Percentiles rank a stretch among this genome's conserved stretches.
Evolutionary conservation across 2,888 invertebrate species (phyloP).

Genomic region (Metalampra italica): DNA sequence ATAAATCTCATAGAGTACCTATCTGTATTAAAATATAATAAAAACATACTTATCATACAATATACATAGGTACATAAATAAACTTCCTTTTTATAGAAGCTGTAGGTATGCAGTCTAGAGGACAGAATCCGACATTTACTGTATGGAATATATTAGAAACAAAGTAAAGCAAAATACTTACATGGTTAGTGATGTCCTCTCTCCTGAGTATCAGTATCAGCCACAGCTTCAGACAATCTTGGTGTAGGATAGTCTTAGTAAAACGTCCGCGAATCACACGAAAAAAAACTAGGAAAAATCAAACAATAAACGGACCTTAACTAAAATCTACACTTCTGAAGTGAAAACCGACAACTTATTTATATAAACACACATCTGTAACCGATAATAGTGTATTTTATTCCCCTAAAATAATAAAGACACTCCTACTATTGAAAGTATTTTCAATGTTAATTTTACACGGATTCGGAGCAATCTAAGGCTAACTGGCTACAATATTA

Average conservation of each 20-base stretch:
- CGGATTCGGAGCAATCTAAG: neutral
- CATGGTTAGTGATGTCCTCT: too few species aligned
- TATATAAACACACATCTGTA: neutral
- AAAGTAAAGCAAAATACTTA: neutral
- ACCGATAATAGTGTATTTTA: slow-evolving; percentile 4
- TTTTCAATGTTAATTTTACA: neutral
- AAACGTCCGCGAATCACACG: too few species aligned
- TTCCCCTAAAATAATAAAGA: slow-evolving; percentile 4
- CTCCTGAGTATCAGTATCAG: too few species aligned
- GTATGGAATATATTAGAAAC: neutral
- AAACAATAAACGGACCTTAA: neutral
- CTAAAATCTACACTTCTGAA: neutral
- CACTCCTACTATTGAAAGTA: neutral
- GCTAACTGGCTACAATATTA: neutral
- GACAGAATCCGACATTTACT: neutral
- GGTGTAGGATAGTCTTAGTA: too few species aligned
- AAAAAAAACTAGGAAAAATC: neutral
- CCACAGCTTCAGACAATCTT: too few species aligned
- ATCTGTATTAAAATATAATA: too few species aligned
- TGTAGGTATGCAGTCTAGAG: too few species aligned
- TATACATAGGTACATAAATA: too few species aligned
- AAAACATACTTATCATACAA: too few species aligned
- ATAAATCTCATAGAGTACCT: too few species aligned
- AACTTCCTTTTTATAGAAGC: too few species aligned
- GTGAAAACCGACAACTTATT: too few species aligned